Evolutionary conservation across 2,113 vertebrate genomes (phyloP).

Genomic region (Hypocryptadius cinnamomeus): DNA sequence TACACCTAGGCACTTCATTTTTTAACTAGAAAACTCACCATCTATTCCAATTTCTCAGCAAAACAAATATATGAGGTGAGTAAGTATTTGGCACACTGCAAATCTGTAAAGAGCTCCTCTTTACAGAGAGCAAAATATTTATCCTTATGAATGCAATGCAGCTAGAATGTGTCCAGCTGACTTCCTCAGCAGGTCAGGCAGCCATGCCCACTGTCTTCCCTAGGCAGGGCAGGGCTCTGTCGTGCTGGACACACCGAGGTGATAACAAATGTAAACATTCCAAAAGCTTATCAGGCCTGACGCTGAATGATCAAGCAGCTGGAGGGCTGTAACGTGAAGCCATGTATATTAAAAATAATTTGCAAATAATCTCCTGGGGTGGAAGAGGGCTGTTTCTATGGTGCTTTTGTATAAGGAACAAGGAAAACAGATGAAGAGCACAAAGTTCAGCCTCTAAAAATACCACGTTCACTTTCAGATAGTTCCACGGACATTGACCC

Average conservation of each 20-base stretch:
- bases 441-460: slow-evolving; percentile 51
- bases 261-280: slow-evolving; percentile 17
- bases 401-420: slow-evolving; percentile 6
- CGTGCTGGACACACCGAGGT: neutral
- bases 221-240: neutral
- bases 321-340: slow-evolving; percentile 15
- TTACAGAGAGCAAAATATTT: neutral
- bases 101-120: neutral
- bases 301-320: slow-evolving; percentile 5
- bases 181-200: neutral
- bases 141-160: neutral
- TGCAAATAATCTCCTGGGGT: slow-evolving; percentile 33
- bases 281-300: slow-evolving; percentile 1
- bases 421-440: neutral
- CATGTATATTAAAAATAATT: neutral
- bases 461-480: neutral
- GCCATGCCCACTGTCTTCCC: neutral
- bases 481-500: neutral
- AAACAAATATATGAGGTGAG: neutral
- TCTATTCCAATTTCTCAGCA: neutral
- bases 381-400: slow-evolving; percentile 40
- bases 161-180: neutral
- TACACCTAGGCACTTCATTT: neutral
- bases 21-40: neutral
- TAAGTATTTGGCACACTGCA: neutral